Evolutionary conservation across 2,888 invertebrate genomes (phyloP), one percentile per base, ranked within the genome.

Genomic region (Drosophila suboccidentalis): DNA sequence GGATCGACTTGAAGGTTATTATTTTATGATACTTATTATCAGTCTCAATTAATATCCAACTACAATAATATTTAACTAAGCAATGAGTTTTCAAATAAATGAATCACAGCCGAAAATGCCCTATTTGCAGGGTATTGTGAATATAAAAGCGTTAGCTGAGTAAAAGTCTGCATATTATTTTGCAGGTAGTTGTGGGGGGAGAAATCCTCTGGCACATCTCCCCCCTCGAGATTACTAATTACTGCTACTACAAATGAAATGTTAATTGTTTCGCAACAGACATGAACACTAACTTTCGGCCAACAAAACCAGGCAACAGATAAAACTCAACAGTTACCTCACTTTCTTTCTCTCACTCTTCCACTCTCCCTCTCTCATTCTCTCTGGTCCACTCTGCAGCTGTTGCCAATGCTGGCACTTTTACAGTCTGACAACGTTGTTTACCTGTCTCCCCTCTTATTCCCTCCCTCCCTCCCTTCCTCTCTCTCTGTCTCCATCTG

Each of bases 231-330:
- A 15, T 38, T 47, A 46, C 82, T 82, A 71, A 87, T 82, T 85
- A 78, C 34, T 6, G 26, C 43, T 11, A 50, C 43, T 11, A 50
- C 87, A 75, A 87, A 57, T 58, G 75, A 78, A 89, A 87, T 82
- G 88, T 87, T 86, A 85, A 86, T 86, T 89, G 83, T 85, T 87
- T 72, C 61, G 57, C 73, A 78, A 78, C 88, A 78, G 71, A 78
- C 77, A 75, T 73, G 81, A 87, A 71, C 73, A 65, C 60, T 61
- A 89, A 79, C 73, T 78, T 73, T 87, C 55, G 26, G 57, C 68
- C 59, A 58, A 76, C 58, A 61, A 53, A 66, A 77, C 39, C 61
- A 49, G 64, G 32, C 59, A 70, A 66, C 58, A 71, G 61, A 71
- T 66, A 71, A 62, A 71, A 71, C 75, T 41, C 41, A 9, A 19